Conservation (phyloP, 2,113 vertebrate species). For the Spermophilus dauricus region DNA sequence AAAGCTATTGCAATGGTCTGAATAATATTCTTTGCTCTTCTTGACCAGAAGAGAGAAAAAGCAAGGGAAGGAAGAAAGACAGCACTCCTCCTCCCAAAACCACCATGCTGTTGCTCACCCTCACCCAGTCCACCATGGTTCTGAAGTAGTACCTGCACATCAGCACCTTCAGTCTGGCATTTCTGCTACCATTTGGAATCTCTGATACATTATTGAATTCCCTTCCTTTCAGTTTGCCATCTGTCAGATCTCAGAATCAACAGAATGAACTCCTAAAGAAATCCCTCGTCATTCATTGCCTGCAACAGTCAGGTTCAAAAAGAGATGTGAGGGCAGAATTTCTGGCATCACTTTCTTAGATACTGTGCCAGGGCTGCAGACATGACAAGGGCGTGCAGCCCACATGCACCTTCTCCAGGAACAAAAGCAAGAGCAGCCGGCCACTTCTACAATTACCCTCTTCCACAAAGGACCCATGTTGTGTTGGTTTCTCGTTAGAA, state of each 20-base stretch:
- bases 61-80: not conserved
- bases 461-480: not conserved
- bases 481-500: not conserved
- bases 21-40: not conserved
- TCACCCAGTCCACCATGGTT: not conserved
- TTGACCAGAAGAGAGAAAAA: not conserved
- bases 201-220: not conserved
- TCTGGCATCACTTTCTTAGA: not conserved
- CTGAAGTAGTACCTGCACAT: not conserved
- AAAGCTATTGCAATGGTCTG: not conserved
- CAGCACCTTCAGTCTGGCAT: not conserved
- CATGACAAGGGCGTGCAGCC: fast-evolving
- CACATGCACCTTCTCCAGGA: not conserved
- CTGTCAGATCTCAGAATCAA: conserved; percentile 5
- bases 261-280: not conserved
- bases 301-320: not conserved
- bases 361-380: not conserved
- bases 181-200: not conserved
- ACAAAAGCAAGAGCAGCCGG: no score
- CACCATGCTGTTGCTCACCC: not conserved
- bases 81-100: not conserved
- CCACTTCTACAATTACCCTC: no score
- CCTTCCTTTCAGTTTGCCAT: not conserved
- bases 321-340: not conserved
- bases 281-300: not conserved